Evolutionary conservation across 2,888 invertebrate species (phyloP), one percentile per base, ranked within the genome.

Genomic region (Cephus rjabovi): DNA sequence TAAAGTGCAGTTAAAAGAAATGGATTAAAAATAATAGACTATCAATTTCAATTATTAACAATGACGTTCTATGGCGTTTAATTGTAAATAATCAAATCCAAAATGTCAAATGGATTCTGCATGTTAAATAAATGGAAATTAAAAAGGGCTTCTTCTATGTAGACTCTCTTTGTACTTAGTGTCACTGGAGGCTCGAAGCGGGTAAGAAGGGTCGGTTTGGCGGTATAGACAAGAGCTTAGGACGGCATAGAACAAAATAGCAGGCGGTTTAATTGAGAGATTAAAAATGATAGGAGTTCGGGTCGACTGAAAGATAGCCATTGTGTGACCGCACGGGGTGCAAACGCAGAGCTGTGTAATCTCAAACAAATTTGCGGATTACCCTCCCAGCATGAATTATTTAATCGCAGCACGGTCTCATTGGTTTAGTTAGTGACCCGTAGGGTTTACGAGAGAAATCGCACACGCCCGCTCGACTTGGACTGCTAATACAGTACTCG

Each of bases 291-390:
- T 34, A 33, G 71, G 71, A 71, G 71, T 34, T 33, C 31, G 69
- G 73, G 75, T 69, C 79, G 81, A 81, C 81, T 85, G 86, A 87
- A 86, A 86, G 86, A 86, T 87, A 86, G 86, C 84, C 85, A 86
- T 86, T 87, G 87, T 87, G 87, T 86, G 88, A 87, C 88, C 88
- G 88, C 88, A 88, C 87, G 88, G 86, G 83, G 87, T 79, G 87
- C 85, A 83, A 80, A 81, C 81, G 84, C 86, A 81, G 81, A 81
- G 82, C 37, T 69, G 70, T 83, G 86, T 89, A 89, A 90, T 89
- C 88, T 88, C 87, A 87, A 88, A 89, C 90, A 89, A 89, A 90
- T 90, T 90, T 90, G 89, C 88, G 89, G 90, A 90, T 90, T 90
- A 89, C 88, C 86, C 86, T 87, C 90, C 80, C 89, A 89, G 90